Percentiles rank a stretch among this genome's conserved stretches.
Conservation (phyloP, 2,797 vertebrate species). For the Karalla daura region DNA sequence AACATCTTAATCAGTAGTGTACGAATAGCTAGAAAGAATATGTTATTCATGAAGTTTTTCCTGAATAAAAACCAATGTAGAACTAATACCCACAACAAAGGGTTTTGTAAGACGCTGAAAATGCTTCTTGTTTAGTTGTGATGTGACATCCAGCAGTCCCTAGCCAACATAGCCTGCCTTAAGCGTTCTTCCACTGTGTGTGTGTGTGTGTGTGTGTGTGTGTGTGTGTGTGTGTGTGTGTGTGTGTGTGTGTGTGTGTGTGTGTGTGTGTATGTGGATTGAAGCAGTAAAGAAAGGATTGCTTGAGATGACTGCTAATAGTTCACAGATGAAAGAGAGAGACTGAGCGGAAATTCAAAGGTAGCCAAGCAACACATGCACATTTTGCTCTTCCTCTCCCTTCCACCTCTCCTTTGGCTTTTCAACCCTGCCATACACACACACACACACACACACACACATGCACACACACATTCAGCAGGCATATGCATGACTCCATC, state of each 20-base stretch:
- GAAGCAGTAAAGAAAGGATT: constrained; percentile 67
- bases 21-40: too few species aligned
- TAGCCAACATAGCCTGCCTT: not conserved
- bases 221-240: not conserved
- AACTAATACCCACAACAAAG: not conserved
- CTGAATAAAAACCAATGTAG: not conserved
- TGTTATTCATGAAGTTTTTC: too few species aligned
- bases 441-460: constrained; percentile 36
- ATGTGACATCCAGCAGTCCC: constrained; percentile 35
- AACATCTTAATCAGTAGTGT: too few species aligned
- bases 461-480: constrained; percentile 37
- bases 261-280: constrained; percentile 32
- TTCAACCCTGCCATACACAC: constrained; percentile 49
- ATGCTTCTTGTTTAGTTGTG: not conserved
- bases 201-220: not conserved
- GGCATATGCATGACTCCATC: constrained; percentile 61
- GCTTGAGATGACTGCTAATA: constrained; percentile 80
- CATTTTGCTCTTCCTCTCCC: constrained; percentile 72
- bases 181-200: constrained; percentile 12
- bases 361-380: constrained; percentile 79
- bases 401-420: constrained; percentile 61
- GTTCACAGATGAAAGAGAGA: constrained; percentile 78
- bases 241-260: constrained; percentile 20
- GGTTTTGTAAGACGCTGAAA: not conserved
- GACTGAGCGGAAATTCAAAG: constrained; percentile 75